These are phyloP conservation scores for Syngnathus scovelli DNA, from an alignment of 2,113 vertebrate genomes.

Conservation along the genomic window DNA sequence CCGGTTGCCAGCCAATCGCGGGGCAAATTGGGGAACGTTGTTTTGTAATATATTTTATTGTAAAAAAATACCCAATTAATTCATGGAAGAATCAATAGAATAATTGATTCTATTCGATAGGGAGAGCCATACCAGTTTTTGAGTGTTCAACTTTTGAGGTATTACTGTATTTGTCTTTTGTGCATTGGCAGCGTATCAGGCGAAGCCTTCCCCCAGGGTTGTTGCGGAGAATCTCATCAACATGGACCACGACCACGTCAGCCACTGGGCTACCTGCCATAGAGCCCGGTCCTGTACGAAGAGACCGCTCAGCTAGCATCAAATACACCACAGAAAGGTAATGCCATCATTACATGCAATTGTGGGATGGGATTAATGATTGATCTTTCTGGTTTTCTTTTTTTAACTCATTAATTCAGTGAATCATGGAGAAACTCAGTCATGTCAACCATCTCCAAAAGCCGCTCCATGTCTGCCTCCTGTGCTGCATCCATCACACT, in stretches of 20 bases:
- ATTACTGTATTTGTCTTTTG: background rate
- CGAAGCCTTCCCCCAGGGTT: constrained; percentile 84
- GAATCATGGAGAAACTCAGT: constrained; percentile 82
- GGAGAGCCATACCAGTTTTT: background rate
- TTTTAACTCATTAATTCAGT: constrained; percentile 27
- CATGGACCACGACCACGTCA: constrained; percentile 94
- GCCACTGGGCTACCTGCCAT: constrained; percentile 88
- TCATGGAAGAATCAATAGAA: too few species aligned
- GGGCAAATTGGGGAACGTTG: too few species aligned
- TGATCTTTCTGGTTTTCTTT: constrained; percentile 2
- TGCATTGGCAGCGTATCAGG: constrained; percentile 76
- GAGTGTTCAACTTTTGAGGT: background rate
- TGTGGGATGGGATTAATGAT: background rate
- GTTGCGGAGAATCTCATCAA: constrained; percentile 85
- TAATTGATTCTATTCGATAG: too few species aligned
- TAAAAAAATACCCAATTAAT: too few species aligned
- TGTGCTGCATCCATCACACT: constrained; percentile 70
- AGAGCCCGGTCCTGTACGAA: constrained; percentile 82
- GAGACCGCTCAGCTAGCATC: constrained; percentile 86
- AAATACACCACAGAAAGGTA: constrained; percentile 80
- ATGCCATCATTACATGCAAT: background rate
- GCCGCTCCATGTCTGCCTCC: constrained; percentile 83
- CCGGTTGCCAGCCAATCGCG: too few species aligned
- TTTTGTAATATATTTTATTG: too few species aligned
- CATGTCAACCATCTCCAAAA: constrained; percentile 83